phyloP scores from a whole-genome alignment of 2,113 vertebrate species.

The Pogonocichla stellata region DNA sequence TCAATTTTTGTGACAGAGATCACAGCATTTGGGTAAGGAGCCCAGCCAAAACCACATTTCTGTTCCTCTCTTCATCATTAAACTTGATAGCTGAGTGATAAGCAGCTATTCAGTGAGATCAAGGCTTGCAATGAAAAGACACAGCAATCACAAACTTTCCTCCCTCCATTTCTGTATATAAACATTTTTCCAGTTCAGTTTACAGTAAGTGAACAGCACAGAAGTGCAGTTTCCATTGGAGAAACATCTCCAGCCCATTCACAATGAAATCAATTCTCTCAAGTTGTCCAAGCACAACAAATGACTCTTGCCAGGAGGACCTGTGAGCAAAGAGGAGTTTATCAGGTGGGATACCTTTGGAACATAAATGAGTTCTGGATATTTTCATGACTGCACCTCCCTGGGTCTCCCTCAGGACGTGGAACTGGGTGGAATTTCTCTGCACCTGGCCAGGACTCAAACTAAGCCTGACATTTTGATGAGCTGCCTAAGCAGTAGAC shows the following conservation, averaged over 20 bases:
- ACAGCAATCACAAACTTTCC: not conserved
- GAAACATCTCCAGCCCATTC: not conserved
- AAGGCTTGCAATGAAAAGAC: not conserved
- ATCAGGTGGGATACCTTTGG: not conserved
- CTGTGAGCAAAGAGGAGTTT: not conserved
- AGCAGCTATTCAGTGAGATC: slow-evolving; percentile 28
- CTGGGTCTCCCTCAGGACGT: not conserved
- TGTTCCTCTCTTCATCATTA: slow-evolving; percentile 45
- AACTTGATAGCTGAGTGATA: slow-evolving; percentile 32
- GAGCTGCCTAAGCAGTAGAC: not conserved
- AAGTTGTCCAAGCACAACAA: not conserved
- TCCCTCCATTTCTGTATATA: not conserved
- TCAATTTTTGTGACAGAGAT: slow-evolving; percentile 53
- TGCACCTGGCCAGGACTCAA: not conserved
- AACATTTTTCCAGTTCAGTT: not conserved
- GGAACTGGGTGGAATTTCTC: not conserved
- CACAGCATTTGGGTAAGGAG: slow-evolving; percentile 21
- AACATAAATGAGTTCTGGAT: not conserved
- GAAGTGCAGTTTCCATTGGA: not conserved
- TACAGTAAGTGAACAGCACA: not conserved
- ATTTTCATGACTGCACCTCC: not conserved
- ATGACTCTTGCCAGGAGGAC: not conserved
- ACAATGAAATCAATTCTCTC: not conserved
- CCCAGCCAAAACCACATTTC: slow-evolving; percentile 33
- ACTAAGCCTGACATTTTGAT: slow-evolving; percentile 13